These are phyloP conservation scores for Gavia stellata DNA, from an alignment of 2,113 vertebrate species.

Conservation along the genomic window DNA sequence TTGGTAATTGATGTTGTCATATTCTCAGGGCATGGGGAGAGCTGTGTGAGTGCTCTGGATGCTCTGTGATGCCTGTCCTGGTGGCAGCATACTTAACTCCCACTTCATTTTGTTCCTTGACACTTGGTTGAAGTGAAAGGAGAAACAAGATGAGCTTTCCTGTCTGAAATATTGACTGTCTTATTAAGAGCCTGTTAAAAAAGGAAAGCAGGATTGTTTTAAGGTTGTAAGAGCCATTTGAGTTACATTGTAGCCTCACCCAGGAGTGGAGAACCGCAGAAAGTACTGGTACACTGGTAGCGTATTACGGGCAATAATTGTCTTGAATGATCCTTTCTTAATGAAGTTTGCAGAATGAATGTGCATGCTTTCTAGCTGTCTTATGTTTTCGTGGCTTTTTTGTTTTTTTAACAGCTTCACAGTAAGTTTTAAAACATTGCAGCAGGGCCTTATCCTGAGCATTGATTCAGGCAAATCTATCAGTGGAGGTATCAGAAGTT, in stretches of 20 bases:
- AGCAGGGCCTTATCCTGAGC: not conserved
- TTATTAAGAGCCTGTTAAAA: not conserved
- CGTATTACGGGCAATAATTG: not conserved
- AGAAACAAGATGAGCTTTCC: not conserved
- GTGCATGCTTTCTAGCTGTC: not conserved
- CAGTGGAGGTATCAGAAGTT: not conserved
- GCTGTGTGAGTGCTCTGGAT: not conserved
- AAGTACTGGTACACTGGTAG: not conserved
- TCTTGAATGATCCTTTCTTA: constrained; percentile 8
- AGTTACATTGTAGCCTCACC: not conserved
- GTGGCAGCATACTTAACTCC: not conserved
- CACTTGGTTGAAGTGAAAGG: not conserved
- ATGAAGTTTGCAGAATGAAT: constrained; percentile 21
- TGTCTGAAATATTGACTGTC: not conserved
- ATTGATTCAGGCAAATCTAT: not conserved
- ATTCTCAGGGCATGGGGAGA: not conserved
- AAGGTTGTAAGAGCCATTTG: not conserved
- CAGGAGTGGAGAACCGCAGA: not conserved
- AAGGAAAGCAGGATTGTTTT: not conserved
- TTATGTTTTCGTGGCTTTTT: not conserved
- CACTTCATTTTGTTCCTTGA: not conserved
- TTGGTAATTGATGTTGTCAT: not conserved
- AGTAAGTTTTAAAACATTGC: not conserved
- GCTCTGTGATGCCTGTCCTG: not conserved
- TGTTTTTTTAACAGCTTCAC: not conserved